Evolutionary conservation across 92 coral and sea anemone genomes (phyloP).

Genomic region (Desmophyllum pertusum): DNA sequence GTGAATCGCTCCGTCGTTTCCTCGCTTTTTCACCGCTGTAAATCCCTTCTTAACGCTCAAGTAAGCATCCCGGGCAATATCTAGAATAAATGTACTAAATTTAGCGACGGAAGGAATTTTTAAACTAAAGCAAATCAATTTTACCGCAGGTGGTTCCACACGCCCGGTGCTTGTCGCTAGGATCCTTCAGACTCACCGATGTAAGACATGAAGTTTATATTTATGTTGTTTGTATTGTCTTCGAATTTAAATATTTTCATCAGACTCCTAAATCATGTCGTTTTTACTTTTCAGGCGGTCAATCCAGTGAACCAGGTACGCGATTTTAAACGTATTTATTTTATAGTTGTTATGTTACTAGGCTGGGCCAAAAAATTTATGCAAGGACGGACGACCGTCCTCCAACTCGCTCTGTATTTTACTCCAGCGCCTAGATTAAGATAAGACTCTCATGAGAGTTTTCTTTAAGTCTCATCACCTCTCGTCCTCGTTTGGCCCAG

Average conservation of each 20-base stretch:
- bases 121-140: neutral
- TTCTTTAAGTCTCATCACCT: no score
- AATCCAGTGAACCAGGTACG: neutral
- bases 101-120: neutral
- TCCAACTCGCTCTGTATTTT: no score
- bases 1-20: neutral
- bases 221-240: neutral
- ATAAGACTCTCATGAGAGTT: no score
- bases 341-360: no score
- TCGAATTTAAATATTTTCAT: neutral
- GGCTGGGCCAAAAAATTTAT: no score
- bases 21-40: conserved; percentile 26
- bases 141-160: conserved; percentile 15
- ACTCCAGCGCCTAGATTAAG: no score
- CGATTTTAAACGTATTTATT: neutral
- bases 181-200: conserved; percentile 27
- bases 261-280: neutral
- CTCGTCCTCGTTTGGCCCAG: no score
- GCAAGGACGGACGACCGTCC: no score
- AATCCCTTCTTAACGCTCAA: conserved; percentile 17
- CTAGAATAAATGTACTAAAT: neutral
- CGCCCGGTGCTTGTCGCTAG: conserved; percentile 18
- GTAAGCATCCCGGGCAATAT: conserved; percentile 11
- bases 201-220: neutral
- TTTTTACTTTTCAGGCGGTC: conserved; percentile 3